Base-by-base conservation (phyloP, 2,888 invertebrate genomes). In the Formica aserva region DNA sequence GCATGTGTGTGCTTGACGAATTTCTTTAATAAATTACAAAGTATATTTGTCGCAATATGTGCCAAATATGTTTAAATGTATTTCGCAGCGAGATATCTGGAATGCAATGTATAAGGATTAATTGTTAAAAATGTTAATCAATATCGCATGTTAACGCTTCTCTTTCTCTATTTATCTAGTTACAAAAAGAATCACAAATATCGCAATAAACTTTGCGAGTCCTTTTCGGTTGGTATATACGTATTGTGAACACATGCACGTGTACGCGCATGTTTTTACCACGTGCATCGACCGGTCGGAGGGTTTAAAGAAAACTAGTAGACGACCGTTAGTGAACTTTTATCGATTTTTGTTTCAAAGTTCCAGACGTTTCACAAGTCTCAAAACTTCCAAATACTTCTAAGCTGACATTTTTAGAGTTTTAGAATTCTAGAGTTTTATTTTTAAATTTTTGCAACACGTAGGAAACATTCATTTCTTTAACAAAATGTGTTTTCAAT, bases 281-380 rank as follows among this genome's bases (percentile, higher is more conserved):
- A 87, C 83, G 74, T 71, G 86, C 77, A 77, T 80, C 83, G 74
- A 88, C 88, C 87, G 72, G 86, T 88, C 67, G 78, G 75, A 75
- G 84, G 74, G 74, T 84, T 88, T 84, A 77, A 74, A 82, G 88
- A 71, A 82, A 83, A 90, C 89, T 83, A 83, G 89, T 86, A 85
- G 66, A 60, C 52, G 71, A 45, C 38, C 88, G 84, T 78, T 60
- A 74, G 65, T 63, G 48, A 45, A 55, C 81, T 85, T 83, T 48
- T 83, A 74, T 85, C 82, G 87, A 90, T 89, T 89, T 90, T 90
- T 83, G 85, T 90, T 90, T 87, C 84, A 80, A 87, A 84, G 65
- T 78, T 26, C 66, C 55, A 32, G 45, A 41, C 57, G 57, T 57
- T 74, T 26, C 75, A 32, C 22, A 76, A 76, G 67, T 32, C 32